Percentiles rank a stretch among this genome's conserved stretches.
These are phyloP conservation scores for Dendroctonus valens DNA, from an alignment of 1,140 invertebrate genomes.

Conservation along the genomic window DNA sequence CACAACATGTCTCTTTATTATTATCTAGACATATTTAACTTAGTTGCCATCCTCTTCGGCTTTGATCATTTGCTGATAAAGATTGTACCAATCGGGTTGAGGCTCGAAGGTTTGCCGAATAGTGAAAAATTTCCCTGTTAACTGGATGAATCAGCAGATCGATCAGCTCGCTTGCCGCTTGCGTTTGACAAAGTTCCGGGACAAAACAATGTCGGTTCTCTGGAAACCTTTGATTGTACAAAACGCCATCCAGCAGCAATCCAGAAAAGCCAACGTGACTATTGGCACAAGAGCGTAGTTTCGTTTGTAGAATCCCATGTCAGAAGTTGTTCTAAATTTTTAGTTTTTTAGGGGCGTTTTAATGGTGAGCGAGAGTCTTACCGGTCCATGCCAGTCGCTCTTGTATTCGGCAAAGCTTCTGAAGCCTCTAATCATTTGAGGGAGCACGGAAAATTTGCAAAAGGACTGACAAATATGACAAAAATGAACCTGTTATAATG, in stretches of 20 bases:
- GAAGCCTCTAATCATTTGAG: too few relatives aligned
- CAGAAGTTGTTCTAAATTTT: constrained; percentile 3
- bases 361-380: too few relatives aligned
- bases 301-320: background rate
- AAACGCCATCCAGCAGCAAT: constrained; percentile 25
- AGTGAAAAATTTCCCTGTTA: constrained; percentile 32
- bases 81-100: constrained; percentile 1
- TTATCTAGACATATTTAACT: too few relatives aligned
- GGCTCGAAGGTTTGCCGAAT: constrained; percentile 8
- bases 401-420: too few relatives aligned
- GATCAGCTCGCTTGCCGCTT: constrained; percentile 25
- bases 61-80: constrained; percentile 10
- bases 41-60: background rate
- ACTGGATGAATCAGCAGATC: constrained; percentile 35
- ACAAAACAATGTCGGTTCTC: constrained; percentile 17
- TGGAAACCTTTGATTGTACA: constrained; percentile 25
- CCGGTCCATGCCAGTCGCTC: too few relatives aligned
- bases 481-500: too few relatives aligned
- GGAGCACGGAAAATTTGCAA: too few relatives aligned
- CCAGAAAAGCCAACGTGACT: constrained; percentile 2
- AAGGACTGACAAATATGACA: too few relatives aligned
- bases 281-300: constrained; percentile 8
- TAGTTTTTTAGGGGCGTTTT: too few relatives aligned
- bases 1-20: too few relatives aligned
- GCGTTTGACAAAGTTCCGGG: constrained; percentile 9